Percentiles rank a stretch among this genome's conserved stretches.
phyloP scores from a whole-genome alignment of 1,140 invertebrate genomes.

The Trissolcus basalis region DNA sequence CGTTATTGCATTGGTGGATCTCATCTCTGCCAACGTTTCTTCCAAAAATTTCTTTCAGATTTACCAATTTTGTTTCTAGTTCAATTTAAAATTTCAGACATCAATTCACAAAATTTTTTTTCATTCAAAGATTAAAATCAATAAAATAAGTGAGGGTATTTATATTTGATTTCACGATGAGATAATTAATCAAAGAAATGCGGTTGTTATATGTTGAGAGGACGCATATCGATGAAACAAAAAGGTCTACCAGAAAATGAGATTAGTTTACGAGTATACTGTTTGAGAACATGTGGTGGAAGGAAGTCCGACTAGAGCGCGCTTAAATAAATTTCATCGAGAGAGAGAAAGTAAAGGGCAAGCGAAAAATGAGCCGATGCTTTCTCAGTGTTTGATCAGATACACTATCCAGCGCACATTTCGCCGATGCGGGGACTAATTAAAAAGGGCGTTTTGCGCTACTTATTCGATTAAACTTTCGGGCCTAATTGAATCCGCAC shows the following conservation, averaged over 20 bases:
- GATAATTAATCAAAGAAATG: no score
- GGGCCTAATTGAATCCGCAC: constrained; percentile 53
- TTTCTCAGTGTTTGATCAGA: constrained; percentile 54
- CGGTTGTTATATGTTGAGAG: no score
- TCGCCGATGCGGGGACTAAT: constrained; percentile 46
- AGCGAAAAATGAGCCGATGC: constrained; percentile 49
- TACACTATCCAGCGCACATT: constrained; percentile 54
- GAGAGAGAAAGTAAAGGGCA: constrained; percentile 36
- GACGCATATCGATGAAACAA: constrained; percentile 1
- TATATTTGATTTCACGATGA: no score
- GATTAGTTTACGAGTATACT: constrained; percentile 26
- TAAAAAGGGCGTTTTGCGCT: constrained; percentile 58
- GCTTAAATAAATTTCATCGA: constrained; percentile 48
- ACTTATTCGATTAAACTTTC: constrained; percentile 60
- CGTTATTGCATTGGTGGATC: no score
- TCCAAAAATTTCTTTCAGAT: no score
- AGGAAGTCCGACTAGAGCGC: constrained; percentile 37
- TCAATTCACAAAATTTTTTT: no score
- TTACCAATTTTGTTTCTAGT: no score
- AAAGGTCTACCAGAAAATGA: constrained; percentile 17
- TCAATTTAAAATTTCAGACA: no score
- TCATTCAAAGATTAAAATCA: no score
- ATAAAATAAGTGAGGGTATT: no score
- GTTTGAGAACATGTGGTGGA: constrained; percentile 49
- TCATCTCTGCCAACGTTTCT: no score